Evolutionary conservation across 2,888 invertebrate genomes (phyloP).

Genomic region (Odontomyia ornata): DNA sequence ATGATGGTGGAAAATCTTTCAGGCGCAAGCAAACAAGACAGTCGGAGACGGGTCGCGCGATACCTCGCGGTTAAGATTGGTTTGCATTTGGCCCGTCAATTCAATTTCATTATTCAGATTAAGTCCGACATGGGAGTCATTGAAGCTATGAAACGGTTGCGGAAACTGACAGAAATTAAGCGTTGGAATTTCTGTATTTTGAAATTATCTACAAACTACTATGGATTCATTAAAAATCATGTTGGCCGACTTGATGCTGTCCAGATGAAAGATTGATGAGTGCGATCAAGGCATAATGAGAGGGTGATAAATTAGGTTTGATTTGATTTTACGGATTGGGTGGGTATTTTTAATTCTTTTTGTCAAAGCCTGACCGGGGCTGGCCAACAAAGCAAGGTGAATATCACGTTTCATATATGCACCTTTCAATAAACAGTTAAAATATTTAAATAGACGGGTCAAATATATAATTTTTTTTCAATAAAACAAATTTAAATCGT

Average conservation of each 20-base stretch:
- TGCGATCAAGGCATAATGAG: not conserved
- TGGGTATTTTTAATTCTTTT: not conserved
- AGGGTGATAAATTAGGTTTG: not conserved
- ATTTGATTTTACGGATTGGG: not conserved
- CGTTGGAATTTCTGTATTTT: conserved; percentile 39
- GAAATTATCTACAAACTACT: conserved; percentile 21
- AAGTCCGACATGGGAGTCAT: conserved; percentile 15
- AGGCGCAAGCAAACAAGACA: not conserved
- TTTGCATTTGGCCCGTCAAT: not conserved
- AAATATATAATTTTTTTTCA: too few species aligned
- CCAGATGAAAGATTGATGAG: not conserved
- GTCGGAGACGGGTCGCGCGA: not conserved
- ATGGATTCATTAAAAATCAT: conserved; percentile 13
- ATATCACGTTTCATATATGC: too few species aligned
- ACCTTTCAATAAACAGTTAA: too few species aligned
- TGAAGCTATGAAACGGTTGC: conserved; percentile 40
- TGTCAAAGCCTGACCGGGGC: too few species aligned
- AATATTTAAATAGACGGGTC: too few species aligned
- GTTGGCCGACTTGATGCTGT: not conserved
- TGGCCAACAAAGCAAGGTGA: too few species aligned
- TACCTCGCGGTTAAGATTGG: not conserved
- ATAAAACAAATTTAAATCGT: too few species aligned
- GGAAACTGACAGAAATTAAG: conserved; percentile 42
- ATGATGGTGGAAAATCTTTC: not conserved
- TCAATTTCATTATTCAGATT: conserved; percentile 44